A percentile compares a stretch with the other conserved stretches of the same genome.
These are phyloP conservation scores for Fundulus diaphanus DNA, from an alignment of 2,797 vertebrate species.

Conservation along the genomic window DNA sequence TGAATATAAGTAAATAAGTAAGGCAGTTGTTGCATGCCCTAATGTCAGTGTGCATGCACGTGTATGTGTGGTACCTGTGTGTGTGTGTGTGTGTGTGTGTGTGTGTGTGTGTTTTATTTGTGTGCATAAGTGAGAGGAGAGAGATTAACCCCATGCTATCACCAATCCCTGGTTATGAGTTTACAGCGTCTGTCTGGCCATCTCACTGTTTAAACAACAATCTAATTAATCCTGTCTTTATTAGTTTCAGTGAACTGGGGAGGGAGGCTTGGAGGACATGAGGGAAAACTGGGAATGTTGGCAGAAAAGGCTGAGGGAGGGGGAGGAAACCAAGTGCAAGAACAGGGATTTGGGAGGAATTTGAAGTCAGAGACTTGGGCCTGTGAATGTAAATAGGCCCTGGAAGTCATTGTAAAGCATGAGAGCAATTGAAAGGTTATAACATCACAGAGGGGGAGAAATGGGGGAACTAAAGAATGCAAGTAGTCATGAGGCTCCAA, in stretches of 20 bases:
- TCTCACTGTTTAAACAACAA: constrained; percentile 94
- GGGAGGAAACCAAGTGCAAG: constrained; percentile 75
- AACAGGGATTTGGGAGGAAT: constrained; percentile 82
- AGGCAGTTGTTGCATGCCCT: constrained; percentile 1
- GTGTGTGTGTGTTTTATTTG: constrained; percentile 59
- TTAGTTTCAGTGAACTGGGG: constrained; percentile 91
- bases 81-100: constrained; percentile 48
- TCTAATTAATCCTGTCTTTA: constrained; percentile 96
- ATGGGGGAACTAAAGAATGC: constrained; percentile 49
- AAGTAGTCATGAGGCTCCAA: constrained; percentile 45
- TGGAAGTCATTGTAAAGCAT: constrained; percentile 57
- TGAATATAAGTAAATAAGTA: constrained; percentile 33
- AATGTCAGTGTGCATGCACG: neutral
- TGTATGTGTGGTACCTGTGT: constrained; percentile 31
- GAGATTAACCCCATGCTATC: constrained; percentile 94
- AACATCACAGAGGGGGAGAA: constrained; percentile 56
- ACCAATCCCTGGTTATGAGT: constrained; percentile 94
- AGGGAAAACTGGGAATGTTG: constrained; percentile 80
- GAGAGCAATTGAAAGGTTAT: constrained; percentile 59
- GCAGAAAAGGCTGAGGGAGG: constrained; percentile 74
- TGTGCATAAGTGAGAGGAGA: constrained; percentile 83
- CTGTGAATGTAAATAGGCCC: constrained; percentile 72
- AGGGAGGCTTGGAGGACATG: constrained; percentile 78
- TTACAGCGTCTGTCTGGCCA: constrained; percentile 91
- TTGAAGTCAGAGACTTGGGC: constrained; percentile 71